Evolutionary conservation across 2,113 vertebrate genomes (phyloP).

Genomic region (Edolisoma coerulescens): DNA sequence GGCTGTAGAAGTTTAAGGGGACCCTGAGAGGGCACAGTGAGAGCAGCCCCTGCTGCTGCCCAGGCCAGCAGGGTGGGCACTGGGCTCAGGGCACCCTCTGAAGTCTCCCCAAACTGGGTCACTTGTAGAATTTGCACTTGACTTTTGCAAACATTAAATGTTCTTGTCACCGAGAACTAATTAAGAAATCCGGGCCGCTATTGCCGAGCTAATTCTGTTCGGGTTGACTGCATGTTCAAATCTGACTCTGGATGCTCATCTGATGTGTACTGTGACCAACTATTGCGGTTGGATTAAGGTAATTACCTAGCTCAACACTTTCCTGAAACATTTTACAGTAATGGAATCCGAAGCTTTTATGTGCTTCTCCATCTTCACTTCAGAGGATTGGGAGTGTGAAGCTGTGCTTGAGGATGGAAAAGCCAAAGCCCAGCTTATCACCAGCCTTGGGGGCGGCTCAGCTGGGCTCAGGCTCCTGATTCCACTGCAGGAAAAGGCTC

Average conservation of each 20-base stretch:
- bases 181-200: conserved; percentile 70
- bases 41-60: background rate
- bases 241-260: conserved; percentile 72
- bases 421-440: background rate
- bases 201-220: conserved; percentile 74
- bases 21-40: conserved; percentile 51
- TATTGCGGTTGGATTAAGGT: conserved; percentile 65
- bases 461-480: background rate
- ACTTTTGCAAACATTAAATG: conserved; percentile 70
- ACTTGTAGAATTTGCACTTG: conserved; percentile 65
- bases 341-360: conserved; percentile 62
- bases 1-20: conserved; percentile 6
- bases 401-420: background rate
- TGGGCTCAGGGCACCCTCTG: conserved; percentile 8
- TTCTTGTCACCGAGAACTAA: conserved; percentile 71
- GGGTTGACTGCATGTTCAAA: conserved; percentile 77
- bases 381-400: conserved; percentile 1
- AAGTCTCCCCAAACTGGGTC: conserved; percentile 33
- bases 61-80: conserved; percentile 16
- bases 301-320: conserved; percentile 70
- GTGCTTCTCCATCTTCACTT: conserved; percentile 27
- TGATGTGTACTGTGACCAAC: conserved; percentile 61
- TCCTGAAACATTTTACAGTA: conserved; percentile 58
- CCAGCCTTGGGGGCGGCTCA: background rate
- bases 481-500: background rate